A percentile compares a stretch with the other conserved stretches of the same genome.
Conservation (phyloP, 2,113 vertebrate species). For the Piaya cayana region DNA sequence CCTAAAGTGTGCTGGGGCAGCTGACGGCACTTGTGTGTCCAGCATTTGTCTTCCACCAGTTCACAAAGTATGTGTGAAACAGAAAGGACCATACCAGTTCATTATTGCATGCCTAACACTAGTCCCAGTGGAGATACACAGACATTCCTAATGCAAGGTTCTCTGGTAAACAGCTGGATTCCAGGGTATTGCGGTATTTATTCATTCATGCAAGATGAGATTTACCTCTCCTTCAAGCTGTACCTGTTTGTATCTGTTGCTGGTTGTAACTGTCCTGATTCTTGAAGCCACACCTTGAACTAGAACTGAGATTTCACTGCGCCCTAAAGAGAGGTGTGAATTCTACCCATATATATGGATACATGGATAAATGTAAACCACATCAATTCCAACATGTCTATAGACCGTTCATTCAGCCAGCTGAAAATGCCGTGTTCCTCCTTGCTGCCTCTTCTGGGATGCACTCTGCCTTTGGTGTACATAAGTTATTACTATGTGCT, state of each 20-base stretch:
- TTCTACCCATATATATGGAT: neutral
- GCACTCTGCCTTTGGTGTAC: neutral
- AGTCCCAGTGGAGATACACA: neutral
- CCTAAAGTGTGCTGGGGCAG: neutral
- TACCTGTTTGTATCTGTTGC: neutral
- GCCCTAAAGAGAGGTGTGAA: neutral
- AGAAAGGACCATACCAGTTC: neutral
- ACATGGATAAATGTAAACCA: neutral
- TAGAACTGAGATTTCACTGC: neutral
- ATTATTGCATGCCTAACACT: neutral
- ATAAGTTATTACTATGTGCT: neutral
- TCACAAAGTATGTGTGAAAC: neutral
- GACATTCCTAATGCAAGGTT: neutral
- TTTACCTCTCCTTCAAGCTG: neutral
- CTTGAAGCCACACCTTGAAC: neutral
- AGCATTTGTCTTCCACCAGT: slow-evolving; percentile 21
- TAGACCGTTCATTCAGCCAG: neutral
- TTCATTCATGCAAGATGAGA: neutral
- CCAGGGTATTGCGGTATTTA: neutral
- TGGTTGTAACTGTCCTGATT: neutral
- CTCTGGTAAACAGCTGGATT: neutral
- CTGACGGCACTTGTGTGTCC: neutral
- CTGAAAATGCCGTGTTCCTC: neutral
- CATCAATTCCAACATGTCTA: neutral
- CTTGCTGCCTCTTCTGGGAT: neutral